A percentile compares a stretch with the other conserved stretches of the same genome.
Evolutionary conservation across 2,888 invertebrate species (phyloP).

Genomic region (Phoenoteleia sp.): DNA sequence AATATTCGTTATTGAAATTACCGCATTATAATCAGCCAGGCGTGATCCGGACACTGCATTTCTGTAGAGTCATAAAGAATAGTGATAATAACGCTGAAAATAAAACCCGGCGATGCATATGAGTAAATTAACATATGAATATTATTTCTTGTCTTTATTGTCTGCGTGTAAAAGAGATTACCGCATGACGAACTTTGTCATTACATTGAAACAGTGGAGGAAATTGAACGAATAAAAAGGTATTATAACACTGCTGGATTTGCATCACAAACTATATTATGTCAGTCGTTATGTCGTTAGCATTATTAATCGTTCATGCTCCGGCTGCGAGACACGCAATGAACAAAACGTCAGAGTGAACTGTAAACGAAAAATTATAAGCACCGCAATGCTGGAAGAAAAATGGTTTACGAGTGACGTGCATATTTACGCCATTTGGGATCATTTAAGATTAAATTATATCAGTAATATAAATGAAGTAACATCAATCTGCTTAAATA

Average conservation of each 20-base stretch:
- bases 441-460: slow-evolving; percentile 1
- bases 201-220: slow-evolving; percentile 61
- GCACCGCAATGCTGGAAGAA: slow-evolving; percentile 24
- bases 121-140: slow-evolving; percentile 82
- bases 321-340: slow-evolving; percentile 37
- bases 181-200: slow-evolving; percentile 62
- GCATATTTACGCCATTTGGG: slow-evolving; percentile 11
- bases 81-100: slow-evolving; percentile 76
- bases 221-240: slow-evolving; percentile 66
- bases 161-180: slow-evolving; percentile 41
- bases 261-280: slow-evolving; percentile 66
- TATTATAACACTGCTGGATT: slow-evolving; percentile 44
- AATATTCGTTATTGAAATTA: too few relatives aligned
- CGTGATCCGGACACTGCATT: slow-evolving; percentile 83
- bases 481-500: neutral
- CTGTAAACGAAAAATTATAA: slow-evolving; percentile 40
- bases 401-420: slow-evolving; percentile 32
- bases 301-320: slow-evolving; percentile 56
- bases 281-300: slow-evolving; percentile 46
- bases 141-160: slow-evolving; percentile 79
- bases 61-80: slow-evolving; percentile 76
- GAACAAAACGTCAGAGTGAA: slow-evolving; percentile 33
- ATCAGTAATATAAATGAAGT: neutral
- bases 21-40: slow-evolving; percentile 73
- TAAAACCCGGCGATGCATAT: slow-evolving; percentile 74